These are phyloP conservation scores for Dasypolia templi DNA, from an alignment of 2,888 invertebrate species.

Conservation along the genomic window DNA sequence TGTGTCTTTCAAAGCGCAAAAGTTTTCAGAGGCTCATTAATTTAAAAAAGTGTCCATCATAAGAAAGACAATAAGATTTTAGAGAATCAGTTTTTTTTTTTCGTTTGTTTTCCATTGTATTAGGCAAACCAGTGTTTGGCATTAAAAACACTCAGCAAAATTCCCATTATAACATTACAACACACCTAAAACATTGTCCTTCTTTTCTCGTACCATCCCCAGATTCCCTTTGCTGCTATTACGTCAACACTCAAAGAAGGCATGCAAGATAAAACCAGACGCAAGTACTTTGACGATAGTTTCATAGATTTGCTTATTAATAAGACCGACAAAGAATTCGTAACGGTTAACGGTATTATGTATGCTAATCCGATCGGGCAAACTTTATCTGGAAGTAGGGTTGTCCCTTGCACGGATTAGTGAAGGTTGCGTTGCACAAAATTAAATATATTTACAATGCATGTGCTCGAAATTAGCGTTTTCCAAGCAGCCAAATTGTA, in stretches of 20 bases:
- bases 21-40: too few species aligned
- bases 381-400: slow-evolving; percentile 62
- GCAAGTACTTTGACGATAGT: slow-evolving; percentile 74
- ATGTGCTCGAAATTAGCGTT: too few species aligned
- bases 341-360: slow-evolving; percentile 82
- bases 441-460: too few species aligned
- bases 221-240: slow-evolving; percentile 21
- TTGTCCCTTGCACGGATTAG: slow-evolving; percentile 36
- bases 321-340: slow-evolving; percentile 86
- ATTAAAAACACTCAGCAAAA: too few species aligned
- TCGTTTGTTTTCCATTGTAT: too few species aligned
- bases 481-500: too few species aligned
- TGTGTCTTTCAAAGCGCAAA: too few species aligned
- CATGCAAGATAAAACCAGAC: slow-evolving; percentile 64
- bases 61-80: too few species aligned
- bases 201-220: not conserved
- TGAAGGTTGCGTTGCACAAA: not conserved
- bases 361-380: slow-evolving; percentile 76
- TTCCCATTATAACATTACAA: not conserved
- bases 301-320: slow-evolving; percentile 87
- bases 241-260: slow-evolving; percentile 49
- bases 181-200: not conserved
- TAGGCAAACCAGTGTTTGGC: too few species aligned
- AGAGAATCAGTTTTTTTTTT: too few species aligned
- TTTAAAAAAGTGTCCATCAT: too few species aligned